Evolutionary conservation across 1,140 invertebrate species (phyloP), one percentile per base, ranked within the genome.

Genomic region (Drosophila ogumai): DNA sequence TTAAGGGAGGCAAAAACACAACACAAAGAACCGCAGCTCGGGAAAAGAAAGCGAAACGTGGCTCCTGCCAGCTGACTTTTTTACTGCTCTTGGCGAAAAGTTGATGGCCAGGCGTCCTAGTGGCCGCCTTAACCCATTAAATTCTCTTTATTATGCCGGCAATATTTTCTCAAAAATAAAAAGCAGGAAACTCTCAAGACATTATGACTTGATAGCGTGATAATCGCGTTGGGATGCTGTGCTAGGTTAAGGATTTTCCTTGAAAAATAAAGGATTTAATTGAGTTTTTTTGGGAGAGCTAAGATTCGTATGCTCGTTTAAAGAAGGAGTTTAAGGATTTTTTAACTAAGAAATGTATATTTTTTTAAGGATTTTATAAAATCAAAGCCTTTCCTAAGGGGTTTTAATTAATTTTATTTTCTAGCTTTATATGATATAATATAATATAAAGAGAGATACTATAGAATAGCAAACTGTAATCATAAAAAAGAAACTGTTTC

Each of bases 71-170:
- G 71, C 81, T 71, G 81, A 80, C 80, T 88, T 90, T 88, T 88
- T 88, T 81, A 81, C 85, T 64, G 81, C 86, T 88, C 74, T 90
- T 75, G 81, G 85, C 78, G 63, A 88, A 88, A 85, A 85, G 74
- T 85, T 81, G 77, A 88, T 90, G 76, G 72, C 85, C 69, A 82
- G 71, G 79, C 69, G 79, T 64, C 59, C 81, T 61, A 73, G 77
- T 74, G 57, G 64, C 81, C 81, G 82, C 82, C 73, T 86, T 76
- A 88, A 79, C 84, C 79, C 71, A 86, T 86, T 86, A 86, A 86
- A 86, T 86, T 82, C 75, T 49, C 47, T 79, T 65, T 79, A 87
- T 82, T 86, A 87, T 86, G 58, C 63, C 49, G 57, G 64, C 50
- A 75, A 86, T 82, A 82, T 82, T 77, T 77, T 76, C 47, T 56